These are phyloP conservation scores for Pollenia labialis DNA, from an alignment of 2,888 invertebrate genomes.

Conservation along the genomic window DNA sequence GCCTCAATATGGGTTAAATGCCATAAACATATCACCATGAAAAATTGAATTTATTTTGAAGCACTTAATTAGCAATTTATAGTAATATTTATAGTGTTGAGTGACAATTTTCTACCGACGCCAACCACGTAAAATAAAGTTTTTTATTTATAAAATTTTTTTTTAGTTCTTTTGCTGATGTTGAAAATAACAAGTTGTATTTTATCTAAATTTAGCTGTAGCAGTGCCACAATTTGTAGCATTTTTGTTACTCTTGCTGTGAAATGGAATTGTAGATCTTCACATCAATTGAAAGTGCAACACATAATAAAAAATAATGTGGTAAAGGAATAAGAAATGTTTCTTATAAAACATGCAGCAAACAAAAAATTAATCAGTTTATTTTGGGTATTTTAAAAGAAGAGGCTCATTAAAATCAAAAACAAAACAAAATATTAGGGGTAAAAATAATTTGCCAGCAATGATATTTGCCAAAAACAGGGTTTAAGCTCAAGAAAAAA, in stretches of 20 bases:
- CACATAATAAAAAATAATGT: constrained; percentile 12
- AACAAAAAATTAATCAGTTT: constrained; percentile 48
- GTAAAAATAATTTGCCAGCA: background rate
- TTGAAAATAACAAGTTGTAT: constrained; percentile 70
- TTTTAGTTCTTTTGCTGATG: constrained; percentile 25
- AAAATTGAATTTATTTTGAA: constrained; percentile 68
- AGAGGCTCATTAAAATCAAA: constrained; percentile 41
- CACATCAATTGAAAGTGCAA: constrained; percentile 26
- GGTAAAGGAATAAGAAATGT: constrained; percentile 23
- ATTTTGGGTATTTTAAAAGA: constrained; percentile 43
- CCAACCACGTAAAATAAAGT: constrained; percentile 55
- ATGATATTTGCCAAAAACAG: background rate
- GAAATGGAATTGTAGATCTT: constrained; percentile 38
- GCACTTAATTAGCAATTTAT: constrained; percentile 74
- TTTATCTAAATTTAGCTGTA: constrained; percentile 69
- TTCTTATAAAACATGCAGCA: constrained; percentile 22
- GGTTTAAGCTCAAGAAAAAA: too few species aligned
- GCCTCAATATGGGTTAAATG: constrained; percentile 46
- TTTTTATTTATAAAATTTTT: constrained; percentile 9
- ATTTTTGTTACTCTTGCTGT: constrained; percentile 22
- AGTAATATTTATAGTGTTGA: constrained; percentile 71
- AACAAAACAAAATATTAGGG: constrained; percentile 24
- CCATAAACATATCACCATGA: constrained; percentile 65
- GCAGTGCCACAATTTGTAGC: constrained; percentile 53
- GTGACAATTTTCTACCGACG: constrained; percentile 69